Evolutionary conservation across 2,113 vertebrate genomes (phyloP).

Genomic region (Nibea coibor): DNA sequence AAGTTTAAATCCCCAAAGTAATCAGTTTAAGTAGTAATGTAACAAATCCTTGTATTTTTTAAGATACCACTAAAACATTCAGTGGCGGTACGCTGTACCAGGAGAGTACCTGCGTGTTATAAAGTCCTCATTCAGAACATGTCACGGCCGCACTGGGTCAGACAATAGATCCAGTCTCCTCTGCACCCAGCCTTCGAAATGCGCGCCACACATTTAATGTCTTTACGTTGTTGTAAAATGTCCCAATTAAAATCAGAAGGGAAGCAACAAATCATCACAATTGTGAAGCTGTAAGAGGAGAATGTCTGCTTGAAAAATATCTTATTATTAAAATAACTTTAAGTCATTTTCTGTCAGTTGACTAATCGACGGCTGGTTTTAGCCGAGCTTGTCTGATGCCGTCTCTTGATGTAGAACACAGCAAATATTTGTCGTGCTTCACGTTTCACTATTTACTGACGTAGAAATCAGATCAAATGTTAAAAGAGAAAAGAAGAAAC

Average conservation of each 20-base stretch:
- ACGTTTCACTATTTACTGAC: not conserved
- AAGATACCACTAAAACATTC: not conserved
- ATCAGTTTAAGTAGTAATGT: not conserved
- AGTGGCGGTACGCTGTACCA: too few relatives aligned
- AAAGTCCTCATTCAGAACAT: too few relatives aligned
- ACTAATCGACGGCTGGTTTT: not conserved
- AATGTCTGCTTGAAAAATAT: not conserved
- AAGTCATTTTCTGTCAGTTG: not conserved
- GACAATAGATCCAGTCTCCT: too few relatives aligned
- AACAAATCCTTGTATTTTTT: not conserved
- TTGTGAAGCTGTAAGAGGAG: not conserved
- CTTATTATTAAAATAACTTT: not conserved
- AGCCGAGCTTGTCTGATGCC: not conserved
- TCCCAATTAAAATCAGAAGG: too few relatives aligned
- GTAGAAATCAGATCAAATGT: not conserved
- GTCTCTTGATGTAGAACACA: not conserved
- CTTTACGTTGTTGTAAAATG: too few relatives aligned
- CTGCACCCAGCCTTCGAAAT: too few relatives aligned
- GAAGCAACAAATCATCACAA: not conserved
- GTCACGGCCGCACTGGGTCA: too few relatives aligned
- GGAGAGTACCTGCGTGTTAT: too few relatives aligned
- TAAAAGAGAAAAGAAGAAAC: slow-evolving; percentile 11
- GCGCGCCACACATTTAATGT: too few relatives aligned
- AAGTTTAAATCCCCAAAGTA: not conserved
- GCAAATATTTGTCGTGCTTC: not conserved